These are phyloP conservation scores for Morelia viridis DNA, from an alignment of 2,797 vertebrate genomes.

Conservation along the genomic window DNA sequence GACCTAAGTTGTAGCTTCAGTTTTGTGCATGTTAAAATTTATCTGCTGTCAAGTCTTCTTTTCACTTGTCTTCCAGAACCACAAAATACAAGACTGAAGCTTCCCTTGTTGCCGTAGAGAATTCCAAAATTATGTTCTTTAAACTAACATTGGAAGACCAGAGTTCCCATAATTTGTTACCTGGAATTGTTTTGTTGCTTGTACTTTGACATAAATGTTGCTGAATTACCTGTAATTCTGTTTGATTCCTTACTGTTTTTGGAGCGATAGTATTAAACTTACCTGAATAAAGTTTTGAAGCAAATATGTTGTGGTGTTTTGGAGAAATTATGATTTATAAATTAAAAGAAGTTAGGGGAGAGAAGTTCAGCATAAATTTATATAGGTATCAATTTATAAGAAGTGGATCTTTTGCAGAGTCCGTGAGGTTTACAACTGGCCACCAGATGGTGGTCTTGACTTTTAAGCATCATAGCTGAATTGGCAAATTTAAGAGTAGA, in stretches of 20 bases:
- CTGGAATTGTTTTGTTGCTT: not conserved
- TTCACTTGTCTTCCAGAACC: not conserved
- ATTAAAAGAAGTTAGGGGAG: not conserved
- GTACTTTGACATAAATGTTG: not conserved
- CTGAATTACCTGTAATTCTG: not conserved
- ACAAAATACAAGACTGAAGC: not conserved
- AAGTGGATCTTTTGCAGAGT: not conserved
- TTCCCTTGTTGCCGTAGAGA: not conserved
- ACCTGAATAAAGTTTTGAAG: conserved; percentile 13
- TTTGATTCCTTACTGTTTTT: not conserved
- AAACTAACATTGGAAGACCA: not conserved
- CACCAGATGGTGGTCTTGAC: conserved; percentile 69
- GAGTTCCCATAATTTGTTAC: conserved; percentile 4
- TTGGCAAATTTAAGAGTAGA: not conserved
- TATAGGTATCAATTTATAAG: not conserved
- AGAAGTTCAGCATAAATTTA: not conserved
- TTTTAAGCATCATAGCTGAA: conserved; percentile 22
- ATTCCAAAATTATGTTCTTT: not conserved
- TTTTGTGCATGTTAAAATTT: not conserved
- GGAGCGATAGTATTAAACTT: not conserved
- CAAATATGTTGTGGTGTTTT: not conserved
- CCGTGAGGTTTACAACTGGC: conserved; percentile 54
- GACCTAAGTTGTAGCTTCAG: not conserved
- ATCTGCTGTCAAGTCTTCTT: not conserved
- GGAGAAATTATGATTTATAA: not conserved